Conservation (phyloP, 2,113 vertebrate genomes). For the Oenanthe melanoleuca region DNA sequence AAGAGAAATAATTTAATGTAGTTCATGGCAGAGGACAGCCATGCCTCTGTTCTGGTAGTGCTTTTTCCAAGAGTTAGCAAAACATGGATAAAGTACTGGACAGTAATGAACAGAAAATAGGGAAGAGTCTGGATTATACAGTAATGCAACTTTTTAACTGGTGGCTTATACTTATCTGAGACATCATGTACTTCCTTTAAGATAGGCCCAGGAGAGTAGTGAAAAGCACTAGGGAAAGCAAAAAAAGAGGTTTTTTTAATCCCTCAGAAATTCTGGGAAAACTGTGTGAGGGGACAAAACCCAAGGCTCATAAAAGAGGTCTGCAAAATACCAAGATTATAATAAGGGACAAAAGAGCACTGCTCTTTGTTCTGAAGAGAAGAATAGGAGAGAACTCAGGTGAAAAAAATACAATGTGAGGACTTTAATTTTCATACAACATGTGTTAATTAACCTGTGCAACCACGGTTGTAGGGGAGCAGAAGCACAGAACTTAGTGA, state of each 20-base stretch:
- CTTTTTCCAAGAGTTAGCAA: not conserved
- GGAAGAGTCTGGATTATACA: not conserved
- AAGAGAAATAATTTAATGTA: not conserved
- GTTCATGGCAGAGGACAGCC: not conserved
- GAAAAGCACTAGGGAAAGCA: not conserved
- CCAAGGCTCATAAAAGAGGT: not conserved
- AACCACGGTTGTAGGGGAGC: not conserved
- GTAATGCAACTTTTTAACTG: conserved; percentile 2
- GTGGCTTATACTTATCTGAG: not conserved
- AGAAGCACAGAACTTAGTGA: not conserved
- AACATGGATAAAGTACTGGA: not conserved
- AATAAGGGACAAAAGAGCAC: not conserved
- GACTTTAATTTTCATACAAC: conserved; percentile 30
- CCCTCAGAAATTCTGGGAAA: not conserved
- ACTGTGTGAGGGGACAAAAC: not conserved
- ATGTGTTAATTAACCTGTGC: conserved; percentile 42
- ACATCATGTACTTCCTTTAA: not conserved
- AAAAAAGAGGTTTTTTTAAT: not conserved
- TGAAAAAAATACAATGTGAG: not conserved
- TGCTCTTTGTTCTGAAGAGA: not conserved
- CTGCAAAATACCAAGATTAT: not conserved
- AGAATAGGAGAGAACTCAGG: not conserved
- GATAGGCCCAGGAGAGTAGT: not conserved
- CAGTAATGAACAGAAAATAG: not conserved
- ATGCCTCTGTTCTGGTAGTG: not conserved